Evolutionary conservation across 2,113 vertebrate species (phyloP), one percentile per base, ranked within the genome.

Genomic region (Dunckerocampus dactyliophorus): DNA sequence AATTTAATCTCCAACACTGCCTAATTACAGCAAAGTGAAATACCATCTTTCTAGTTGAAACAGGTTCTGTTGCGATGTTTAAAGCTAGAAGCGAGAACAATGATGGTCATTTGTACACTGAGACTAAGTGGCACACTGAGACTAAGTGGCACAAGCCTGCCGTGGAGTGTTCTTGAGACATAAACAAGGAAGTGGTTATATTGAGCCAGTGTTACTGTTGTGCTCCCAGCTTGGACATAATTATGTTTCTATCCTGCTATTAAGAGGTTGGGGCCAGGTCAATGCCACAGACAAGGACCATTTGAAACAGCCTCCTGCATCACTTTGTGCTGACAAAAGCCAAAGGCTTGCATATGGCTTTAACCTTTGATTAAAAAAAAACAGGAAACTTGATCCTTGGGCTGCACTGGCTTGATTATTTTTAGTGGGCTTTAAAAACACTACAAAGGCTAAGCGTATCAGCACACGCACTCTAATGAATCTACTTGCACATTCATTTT

Each of bases 181-280:
- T 55, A 0, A 51, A 53, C 28, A 19, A 49, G 59, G 60, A 62
- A 66, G 63, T 51, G 46, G 48, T 58, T 2, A 22, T 46, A n/a
- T 21, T 21, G 51, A 49, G 19, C 16, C 47, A n/a, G 39, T 8
- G 52, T 57, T 69, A 63, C 48, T 62, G 1, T 63, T 49, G 8
- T 39, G 46, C 73, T 74, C 72, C 62, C 75, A 53, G 9, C 56
- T 22, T 53, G 67, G 62, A 54, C 43, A 42, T 77, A 63, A 85
- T 81, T 72, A 86, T 63, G 59, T 68, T 37, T 56, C 76, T 78
- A 75, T 61, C 57, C 53, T 53, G 56, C 63, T 55, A 62, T 74
- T 82, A 24, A 66, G 51, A 31, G 24, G 57, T 31, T 17, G 15
- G 15, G 46, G 59, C 46, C 34, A 6, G 64, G 70, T 70, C 63